Evolutionary conservation across 2,797 vertebrate species (phyloP).

Genomic region (Brachyalestes nurse): DNA sequence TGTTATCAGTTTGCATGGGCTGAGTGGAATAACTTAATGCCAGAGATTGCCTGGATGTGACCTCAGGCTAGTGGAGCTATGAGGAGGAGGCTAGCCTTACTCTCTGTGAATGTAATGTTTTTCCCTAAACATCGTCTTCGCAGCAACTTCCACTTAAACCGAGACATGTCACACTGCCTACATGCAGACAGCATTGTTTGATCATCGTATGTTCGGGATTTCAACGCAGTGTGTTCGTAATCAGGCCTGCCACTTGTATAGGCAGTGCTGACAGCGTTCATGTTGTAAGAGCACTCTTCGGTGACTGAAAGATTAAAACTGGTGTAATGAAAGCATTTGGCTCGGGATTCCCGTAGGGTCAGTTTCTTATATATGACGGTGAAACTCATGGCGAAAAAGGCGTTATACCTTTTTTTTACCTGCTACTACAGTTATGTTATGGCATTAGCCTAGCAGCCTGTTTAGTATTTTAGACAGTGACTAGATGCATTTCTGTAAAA

Average conservation of each 20-base stretch:
- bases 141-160: conserved; percentile 20
- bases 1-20: conserved; percentile 50
- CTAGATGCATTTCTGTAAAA: no score
- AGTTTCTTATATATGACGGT: no score
- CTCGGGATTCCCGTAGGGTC: no score
- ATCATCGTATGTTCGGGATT: conserved; percentile 2
- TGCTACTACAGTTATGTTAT: no score
- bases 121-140: conserved; percentile 7
- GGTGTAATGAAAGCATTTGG: no score
- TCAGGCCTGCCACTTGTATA: background rate
- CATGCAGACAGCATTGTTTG: background rate
- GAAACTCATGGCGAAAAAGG: no score
- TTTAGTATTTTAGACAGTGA: no score
- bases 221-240: background rate
- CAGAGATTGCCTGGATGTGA: conserved; percentile 49
- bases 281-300: background rate
- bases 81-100: conserved; percentile 40
- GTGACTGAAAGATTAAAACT: background rate
- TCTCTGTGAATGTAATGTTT: conserved; percentile 31
- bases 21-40: conserved; percentile 50
- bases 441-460: no score
- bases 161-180: background rate
- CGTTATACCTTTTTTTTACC: no score
- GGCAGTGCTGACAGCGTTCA: background rate
- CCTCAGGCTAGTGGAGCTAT: conserved; percentile 34